These are phyloP conservation scores for Hirtodrosophila confusa DNA, from an alignment of 2,888 invertebrate species.

Conservation along the genomic window DNA sequence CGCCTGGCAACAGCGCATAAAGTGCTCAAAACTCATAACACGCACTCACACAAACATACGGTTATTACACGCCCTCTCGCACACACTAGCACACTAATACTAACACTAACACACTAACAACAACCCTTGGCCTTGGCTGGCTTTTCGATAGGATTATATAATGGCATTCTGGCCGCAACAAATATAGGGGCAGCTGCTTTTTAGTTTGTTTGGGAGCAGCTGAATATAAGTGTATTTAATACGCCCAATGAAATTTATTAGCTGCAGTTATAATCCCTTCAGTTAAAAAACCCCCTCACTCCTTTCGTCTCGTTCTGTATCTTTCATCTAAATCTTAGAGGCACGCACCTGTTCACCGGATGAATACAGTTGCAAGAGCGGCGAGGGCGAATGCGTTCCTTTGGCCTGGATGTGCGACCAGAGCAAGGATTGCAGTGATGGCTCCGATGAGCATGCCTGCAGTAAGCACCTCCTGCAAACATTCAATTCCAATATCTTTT, in stretches of 20 bases:
- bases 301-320: conserved; percentile 4
- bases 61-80: conserved; percentile 27
- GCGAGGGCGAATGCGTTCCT: conserved; percentile 94
- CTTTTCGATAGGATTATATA: conserved; percentile 48
- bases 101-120: conserved; percentile 15
- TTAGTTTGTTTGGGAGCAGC: conserved; percentile 26
- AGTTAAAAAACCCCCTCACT: conserved; percentile 2
- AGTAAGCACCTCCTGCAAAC: conserved; percentile 88
- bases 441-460: conserved; percentile 96
- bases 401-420: conserved; percentile 97
- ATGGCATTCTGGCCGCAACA: conserved; percentile 45
- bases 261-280: conserved; percentile 31
- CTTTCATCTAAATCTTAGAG: conserved; percentile 86
- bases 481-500: conserved; percentile 14
- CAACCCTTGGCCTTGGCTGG: conserved; percentile 48
- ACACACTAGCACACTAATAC: conserved; percentile 14
- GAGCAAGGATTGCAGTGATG: conserved; percentile 94
- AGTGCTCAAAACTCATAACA: conserved; percentile 58
- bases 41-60: conserved; percentile 26
- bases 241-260: conserved; percentile 44
- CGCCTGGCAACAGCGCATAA: conserved; percentile 57
- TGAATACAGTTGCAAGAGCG: conserved; percentile 94
- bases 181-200: conserved; percentile 19
- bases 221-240: conserved; percentile 55
- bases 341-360: conserved; percentile 93